A percentile compares a stretch with the other conserved stretches of the same genome.
Evolutionary conservation across 2,113 vertebrate genomes (phyloP).

Genomic region (Apodemus sylvaticus): DNA sequence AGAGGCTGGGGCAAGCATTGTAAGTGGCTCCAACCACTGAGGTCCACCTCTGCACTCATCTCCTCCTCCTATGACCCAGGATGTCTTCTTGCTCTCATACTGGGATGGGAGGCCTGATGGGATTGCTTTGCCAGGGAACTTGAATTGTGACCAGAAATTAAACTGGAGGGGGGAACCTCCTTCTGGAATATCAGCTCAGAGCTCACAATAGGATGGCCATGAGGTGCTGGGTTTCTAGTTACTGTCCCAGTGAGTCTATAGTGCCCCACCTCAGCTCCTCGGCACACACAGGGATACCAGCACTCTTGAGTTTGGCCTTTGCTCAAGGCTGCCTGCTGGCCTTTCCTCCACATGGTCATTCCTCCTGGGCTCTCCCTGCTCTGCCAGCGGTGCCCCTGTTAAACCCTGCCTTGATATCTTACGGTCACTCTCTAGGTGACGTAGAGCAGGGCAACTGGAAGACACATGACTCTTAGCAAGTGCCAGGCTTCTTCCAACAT

Average conservation of each 20-base stretch:
- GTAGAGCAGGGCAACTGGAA: background rate
- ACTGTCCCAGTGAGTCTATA: background rate
- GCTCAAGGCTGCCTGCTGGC: background rate
- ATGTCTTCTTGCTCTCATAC: background rate
- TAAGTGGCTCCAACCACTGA: rapidly evolving
- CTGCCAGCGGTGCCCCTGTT: background rate
- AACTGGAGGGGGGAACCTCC: background rate
- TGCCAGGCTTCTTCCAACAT: rapidly evolving
- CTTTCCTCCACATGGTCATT: background rate
- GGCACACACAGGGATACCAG: background rate
- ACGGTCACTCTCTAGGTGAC: background rate
- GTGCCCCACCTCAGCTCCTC: no score
- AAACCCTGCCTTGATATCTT: background rate
- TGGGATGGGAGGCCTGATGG: background rate
- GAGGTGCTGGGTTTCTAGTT: background rate
- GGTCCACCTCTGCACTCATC: background rate
- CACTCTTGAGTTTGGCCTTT: rapidly evolving
- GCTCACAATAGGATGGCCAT: background rate
- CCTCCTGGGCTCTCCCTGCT: background rate
- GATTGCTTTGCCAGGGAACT: background rate
- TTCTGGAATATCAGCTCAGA: background rate
- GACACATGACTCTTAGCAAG: background rate
- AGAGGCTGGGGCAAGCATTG: background rate
- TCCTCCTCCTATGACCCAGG: background rate
- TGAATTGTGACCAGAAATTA: background rate